Evolutionary conservation across 2,888 invertebrate genomes (phyloP), one percentile per base, ranked within the genome.

Genomic region (Pseudoips prasinana): DNA sequence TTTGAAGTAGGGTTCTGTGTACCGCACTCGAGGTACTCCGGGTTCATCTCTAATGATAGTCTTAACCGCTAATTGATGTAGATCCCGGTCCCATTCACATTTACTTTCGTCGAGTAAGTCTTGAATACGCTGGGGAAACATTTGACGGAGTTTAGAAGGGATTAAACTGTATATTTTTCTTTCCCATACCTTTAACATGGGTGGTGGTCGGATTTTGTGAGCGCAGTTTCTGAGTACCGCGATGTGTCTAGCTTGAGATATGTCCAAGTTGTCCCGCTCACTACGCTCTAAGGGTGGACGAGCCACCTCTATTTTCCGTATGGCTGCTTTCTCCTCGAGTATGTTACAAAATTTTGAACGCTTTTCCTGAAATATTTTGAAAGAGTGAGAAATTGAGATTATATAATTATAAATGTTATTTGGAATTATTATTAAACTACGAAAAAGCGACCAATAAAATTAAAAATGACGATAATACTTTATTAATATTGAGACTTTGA

Each of bases 31-130:
- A 1, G 90, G 76, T 3, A 90, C 88, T 22, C 91, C 90, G 0
- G 91, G 91, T 20, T 86, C 69, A 30, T 92, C 91, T 19, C 90
- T 86, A 8, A 94, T 85, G 33, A 93, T 90, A 18, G 90, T 90
- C 57, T 91, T 91, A 26, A 94, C 90, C 7, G 93, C 93, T 19
- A 91, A 89, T 0, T 89, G 77, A 48, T 93, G 92, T 33, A 93
- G 90, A 28, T 92, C 82, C 9, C 76, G 75, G 50, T 92, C 83
- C 82, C 91, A 94, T 49, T 92, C 92, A 0, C 61, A 61, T 51
- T 91, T 86, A 25, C 89, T 88, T 58, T 92, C 92, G 2, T 75
- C 58, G 38, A 93, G 81, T 9, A 92, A 78, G 4, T 73, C 79
- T 14, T 89, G 80, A 20, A 91, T 82, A 1, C 92, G 60, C 11